Percentiles rank a stretch among this genome's conserved stretches.
phyloP scores from a whole-genome alignment of 2,888 invertebrate species.

The Lepidochrysops patricia region DNA sequence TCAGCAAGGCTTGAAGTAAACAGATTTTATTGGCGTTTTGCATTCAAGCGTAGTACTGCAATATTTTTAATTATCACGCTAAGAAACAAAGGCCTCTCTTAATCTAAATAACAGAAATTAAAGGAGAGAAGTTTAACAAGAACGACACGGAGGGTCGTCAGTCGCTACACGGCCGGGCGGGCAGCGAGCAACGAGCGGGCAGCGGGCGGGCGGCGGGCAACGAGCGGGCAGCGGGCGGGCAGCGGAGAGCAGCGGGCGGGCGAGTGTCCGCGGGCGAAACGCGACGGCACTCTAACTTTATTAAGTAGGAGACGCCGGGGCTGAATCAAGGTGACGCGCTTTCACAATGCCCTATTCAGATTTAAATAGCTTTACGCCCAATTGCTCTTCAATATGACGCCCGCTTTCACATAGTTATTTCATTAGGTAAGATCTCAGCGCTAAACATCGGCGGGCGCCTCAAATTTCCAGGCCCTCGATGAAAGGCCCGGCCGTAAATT shows the following conservation, averaged over 20 bases:
- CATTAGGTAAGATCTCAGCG: conserved; percentile 59
- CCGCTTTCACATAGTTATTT: conserved; percentile 64
- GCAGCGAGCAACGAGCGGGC: conserved; percentile 15
- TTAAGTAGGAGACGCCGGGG: conserved; percentile 54
- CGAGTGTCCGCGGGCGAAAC: conserved; percentile 37
- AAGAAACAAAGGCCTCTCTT: conserved; percentile 7
- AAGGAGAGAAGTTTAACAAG: conserved; percentile 16
- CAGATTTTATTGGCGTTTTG: not conserved
- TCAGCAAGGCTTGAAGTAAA: not conserved
- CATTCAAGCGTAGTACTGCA: not conserved
- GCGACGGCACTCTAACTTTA: conserved; percentile 61
- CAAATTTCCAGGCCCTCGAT: conserved; percentile 28
- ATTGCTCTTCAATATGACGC: conserved; percentile 68
- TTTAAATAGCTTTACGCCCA: conserved; percentile 74
- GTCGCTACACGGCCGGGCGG: conserved; percentile 36
- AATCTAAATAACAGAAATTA: conserved; percentile 13
- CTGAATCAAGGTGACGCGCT: conserved; percentile 67
- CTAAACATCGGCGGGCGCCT: conserved; percentile 32
- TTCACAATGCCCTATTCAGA: conserved; percentile 72
- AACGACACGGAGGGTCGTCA: conserved; percentile 37
- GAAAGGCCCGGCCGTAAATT: conserved; percentile 35
- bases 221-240: conserved; percentile 40
- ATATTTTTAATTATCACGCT: conserved; percentile 18
- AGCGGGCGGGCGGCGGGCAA: conserved; percentile 31
- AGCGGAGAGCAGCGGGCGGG: not conserved